A percentile compares a stretch with the other conserved stretches of the same genome.
These are phyloP conservation scores for Eumaeus atala DNA, from an alignment of 1,140 invertebrate species.

Conservation along the genomic window DNA sequence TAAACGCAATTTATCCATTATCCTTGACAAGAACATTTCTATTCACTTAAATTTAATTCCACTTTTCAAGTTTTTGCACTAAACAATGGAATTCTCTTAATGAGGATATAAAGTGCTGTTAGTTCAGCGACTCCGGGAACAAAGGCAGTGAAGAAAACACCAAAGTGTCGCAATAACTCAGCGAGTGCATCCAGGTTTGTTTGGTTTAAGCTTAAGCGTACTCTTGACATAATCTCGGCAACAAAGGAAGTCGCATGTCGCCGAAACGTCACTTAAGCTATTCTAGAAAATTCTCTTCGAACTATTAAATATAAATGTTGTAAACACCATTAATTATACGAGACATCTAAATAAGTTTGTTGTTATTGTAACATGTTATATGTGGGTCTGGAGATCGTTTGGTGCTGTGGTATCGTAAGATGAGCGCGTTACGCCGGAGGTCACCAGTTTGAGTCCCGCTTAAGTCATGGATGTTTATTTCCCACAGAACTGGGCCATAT, in stretches of 20 bases:
- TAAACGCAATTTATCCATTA: constrained; percentile 6
- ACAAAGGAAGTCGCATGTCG: constrained; percentile 32
- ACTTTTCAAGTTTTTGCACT: constrained; percentile 11
- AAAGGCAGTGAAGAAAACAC: constrained; percentile 12
- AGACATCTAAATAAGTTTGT: neutral
- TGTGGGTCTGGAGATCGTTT: too few relatives aligned
- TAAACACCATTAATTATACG: too few relatives aligned
- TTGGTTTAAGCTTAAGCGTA: constrained; percentile 7
- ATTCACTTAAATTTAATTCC: constrained; percentile 12
- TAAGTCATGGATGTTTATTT: too few relatives aligned
- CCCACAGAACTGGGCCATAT: too few relatives aligned
- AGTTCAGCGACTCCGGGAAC: constrained; percentile 8
- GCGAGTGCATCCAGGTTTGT: constrained; percentile 14
- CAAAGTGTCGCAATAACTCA: constrained; percentile 13
- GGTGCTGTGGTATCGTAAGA: too few relatives aligned
- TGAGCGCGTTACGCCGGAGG: too few relatives aligned
- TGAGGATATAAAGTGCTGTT: constrained; percentile 14
- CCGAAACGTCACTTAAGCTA: constrained; percentile 34
- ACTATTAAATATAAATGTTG: constrained; percentile 1
- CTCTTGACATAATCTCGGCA: constrained; percentile 32
- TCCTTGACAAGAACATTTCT: constrained; percentile 12
- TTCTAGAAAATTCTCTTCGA: too few relatives aligned
- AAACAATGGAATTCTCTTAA: constrained; percentile 13
- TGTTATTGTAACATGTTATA: neutral
- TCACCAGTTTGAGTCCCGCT: too few relatives aligned